A percentile compares a stretch with the other conserved stretches of the same genome.
Conservation (phyloP, 2,113 vertebrate species). For the Aegypius monachus region DNA sequence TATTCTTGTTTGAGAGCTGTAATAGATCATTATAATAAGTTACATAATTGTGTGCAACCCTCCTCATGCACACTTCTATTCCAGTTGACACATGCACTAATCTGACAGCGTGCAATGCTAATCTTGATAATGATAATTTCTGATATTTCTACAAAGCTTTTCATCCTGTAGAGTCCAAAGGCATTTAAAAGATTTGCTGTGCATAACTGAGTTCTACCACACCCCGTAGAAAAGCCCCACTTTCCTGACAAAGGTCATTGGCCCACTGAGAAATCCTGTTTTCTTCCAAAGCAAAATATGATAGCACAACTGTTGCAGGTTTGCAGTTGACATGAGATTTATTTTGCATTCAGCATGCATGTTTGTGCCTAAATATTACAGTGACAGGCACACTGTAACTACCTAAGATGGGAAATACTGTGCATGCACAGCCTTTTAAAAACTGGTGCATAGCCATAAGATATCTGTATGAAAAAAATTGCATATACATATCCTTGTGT, state of each 20-base stretch:
- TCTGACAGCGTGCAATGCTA: background rate
- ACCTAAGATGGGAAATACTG: background rate
- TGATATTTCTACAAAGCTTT: background rate
- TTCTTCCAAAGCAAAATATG: background rate
- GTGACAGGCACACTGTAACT: background rate
- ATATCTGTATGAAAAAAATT: background rate
- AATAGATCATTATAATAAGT: background rate
- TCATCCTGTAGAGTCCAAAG: background rate
- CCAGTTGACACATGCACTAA: conserved; percentile 8
- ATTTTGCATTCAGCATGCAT: conserved; percentile 3
- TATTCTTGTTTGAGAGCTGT: background rate
- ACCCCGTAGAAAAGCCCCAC: background rate
- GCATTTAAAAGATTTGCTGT: background rate
- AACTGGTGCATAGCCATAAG: background rate
- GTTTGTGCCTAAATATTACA: background rate
- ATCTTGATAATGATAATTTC: conserved; percentile 15
- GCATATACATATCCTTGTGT: background rate
- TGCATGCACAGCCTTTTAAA: conserved; percentile 2
- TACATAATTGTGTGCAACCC: background rate
- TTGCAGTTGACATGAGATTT: background rate
- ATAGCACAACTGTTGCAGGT: background rate
- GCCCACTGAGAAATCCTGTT: background rate
- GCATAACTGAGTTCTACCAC: background rate
- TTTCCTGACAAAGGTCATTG: background rate
- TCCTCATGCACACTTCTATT: background rate